Evolutionary conservation across 2,113 vertebrate species (phyloP).

Genomic region (Cinclus cinclus): DNA sequence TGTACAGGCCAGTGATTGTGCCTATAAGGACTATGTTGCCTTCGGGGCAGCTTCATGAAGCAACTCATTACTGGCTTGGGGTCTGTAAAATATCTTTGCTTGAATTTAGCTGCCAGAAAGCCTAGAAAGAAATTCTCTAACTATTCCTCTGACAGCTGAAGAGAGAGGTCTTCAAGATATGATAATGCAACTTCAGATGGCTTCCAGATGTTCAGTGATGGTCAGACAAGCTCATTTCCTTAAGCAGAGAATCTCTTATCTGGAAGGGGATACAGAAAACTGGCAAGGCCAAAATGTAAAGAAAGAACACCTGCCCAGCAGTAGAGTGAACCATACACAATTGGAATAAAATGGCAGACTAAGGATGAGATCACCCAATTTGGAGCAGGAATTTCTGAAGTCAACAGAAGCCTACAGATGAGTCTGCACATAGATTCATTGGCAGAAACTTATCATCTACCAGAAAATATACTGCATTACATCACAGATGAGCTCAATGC

Average conservation of each 20-base stretch:
- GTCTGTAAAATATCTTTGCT: neutral
- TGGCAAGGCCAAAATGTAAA: neutral
- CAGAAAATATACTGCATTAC: neutral
- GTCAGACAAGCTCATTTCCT: neutral
- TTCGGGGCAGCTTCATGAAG: neutral
- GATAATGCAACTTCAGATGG: neutral
- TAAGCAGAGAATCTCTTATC: neutral
- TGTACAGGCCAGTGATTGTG: neutral
- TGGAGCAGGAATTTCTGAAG: neutral
- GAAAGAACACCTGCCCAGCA: neutral
- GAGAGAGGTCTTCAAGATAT: neutral
- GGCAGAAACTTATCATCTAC: neutral
- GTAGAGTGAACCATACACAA: neutral
- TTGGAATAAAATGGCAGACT: neutral
- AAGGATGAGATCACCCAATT: neutral
- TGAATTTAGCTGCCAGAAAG: neutral
- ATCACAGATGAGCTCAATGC: neutral
- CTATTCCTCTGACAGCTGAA: neutral
- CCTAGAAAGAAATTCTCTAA: neutral
- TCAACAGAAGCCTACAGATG: neutral
- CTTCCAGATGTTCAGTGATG: neutral
- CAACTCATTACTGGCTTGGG: neutral
- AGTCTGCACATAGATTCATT: neutral
- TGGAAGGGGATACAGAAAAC: neutral
- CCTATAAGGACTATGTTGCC: neutral